Conservation (phyloP, 2,797 vertebrate species). For the Podarcis siculus region DNA sequence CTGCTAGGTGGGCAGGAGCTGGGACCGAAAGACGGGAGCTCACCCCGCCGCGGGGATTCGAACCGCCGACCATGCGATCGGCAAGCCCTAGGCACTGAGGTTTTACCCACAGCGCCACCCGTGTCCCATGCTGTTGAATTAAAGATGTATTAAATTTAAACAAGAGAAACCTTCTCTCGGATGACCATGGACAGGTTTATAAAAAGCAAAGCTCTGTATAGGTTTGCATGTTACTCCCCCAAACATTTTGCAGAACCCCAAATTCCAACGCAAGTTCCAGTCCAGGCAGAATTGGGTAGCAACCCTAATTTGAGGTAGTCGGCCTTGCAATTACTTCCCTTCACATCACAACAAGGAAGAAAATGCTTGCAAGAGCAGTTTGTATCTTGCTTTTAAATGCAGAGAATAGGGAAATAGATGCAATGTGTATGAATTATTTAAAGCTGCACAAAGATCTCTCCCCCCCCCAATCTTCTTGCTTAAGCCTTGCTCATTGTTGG, state of each 20-base stretch:
- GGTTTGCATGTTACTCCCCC: neutral
- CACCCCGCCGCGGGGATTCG: too few species aligned
- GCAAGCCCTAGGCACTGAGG: too few species aligned
- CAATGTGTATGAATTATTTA: slow-evolving; percentile 86
- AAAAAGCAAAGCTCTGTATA: neutral
- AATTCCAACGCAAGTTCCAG: neutral
- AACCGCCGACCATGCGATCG: too few species aligned
- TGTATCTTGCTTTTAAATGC: slow-evolving; percentile 70
- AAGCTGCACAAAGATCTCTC: slow-evolving; percentile 67
- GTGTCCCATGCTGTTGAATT: neutral
- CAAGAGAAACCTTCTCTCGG: neutral
- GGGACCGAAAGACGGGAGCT: too few species aligned
- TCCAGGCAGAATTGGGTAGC: neutral
- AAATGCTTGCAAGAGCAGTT: slow-evolving; percentile 66
- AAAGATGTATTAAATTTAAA: neutral
- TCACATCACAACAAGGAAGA: slow-evolving; percentile 41
- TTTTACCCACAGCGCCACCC: too few species aligned
- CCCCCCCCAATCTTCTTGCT: slow-evolving; percentile 63
- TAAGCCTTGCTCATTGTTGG: slow-evolving; percentile 59
- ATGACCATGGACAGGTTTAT: neutral
- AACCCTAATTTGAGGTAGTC: neutral
- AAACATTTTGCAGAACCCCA: neutral
- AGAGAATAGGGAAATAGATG: slow-evolving; percentile 77
- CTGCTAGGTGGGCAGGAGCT: too few species aligned
- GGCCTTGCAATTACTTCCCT: slow-evolving; percentile 50